Evolutionary conservation across 2,888 invertebrate genomes (phyloP).

Genomic region (Drosophila sordidapex): DNA sequence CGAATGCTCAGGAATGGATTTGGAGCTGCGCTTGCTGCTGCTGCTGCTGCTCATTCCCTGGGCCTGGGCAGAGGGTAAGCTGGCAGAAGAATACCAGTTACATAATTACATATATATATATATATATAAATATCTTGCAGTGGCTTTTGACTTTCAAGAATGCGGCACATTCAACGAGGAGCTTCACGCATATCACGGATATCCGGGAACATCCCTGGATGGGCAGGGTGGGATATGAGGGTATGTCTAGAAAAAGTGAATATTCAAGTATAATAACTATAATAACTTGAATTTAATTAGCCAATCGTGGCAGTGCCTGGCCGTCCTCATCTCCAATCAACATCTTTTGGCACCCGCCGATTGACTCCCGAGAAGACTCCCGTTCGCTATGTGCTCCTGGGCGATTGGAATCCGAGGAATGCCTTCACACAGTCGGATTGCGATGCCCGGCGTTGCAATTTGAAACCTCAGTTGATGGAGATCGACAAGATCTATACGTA

Average conservation of each 20-base stretch:
- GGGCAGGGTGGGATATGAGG: conserved; percentile 33
- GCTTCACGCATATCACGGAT: background rate
- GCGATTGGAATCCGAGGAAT: conserved; percentile 46
- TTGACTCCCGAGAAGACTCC: background rate
- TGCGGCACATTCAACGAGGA: conserved; percentile 32
- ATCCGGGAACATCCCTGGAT: conserved; percentile 40
- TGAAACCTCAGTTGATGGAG: conserved; percentile 7
- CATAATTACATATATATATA: background rate
- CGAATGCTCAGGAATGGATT: conserved; percentile 8
- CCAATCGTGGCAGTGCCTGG: conserved; percentile 33
- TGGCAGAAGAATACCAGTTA: background rate
- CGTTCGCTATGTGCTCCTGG: conserved; percentile 28
- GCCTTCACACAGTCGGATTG: conserved; percentile 29
- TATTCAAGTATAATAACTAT: background rate
- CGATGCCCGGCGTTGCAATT: conserved; percentile 26
- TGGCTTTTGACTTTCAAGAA: background rate
- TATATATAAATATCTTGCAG: conserved; percentile 1
- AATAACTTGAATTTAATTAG: conserved; percentile 5
- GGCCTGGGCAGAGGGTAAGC: conserved; percentile 3
- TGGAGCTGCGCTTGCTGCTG: too few species aligned
- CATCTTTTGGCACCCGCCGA: conserved; percentile 42
- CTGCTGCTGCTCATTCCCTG: conserved; percentile 1
- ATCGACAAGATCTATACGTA: conserved; percentile 37
- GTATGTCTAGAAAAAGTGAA: conserved; percentile 15
- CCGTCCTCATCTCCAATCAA: conserved; percentile 35